Evolutionary conservation across 2,797 vertebrate genomes (phyloP), one percentile per base, ranked within the genome.

Genomic region (Paedocypris micromegethes): DNA sequence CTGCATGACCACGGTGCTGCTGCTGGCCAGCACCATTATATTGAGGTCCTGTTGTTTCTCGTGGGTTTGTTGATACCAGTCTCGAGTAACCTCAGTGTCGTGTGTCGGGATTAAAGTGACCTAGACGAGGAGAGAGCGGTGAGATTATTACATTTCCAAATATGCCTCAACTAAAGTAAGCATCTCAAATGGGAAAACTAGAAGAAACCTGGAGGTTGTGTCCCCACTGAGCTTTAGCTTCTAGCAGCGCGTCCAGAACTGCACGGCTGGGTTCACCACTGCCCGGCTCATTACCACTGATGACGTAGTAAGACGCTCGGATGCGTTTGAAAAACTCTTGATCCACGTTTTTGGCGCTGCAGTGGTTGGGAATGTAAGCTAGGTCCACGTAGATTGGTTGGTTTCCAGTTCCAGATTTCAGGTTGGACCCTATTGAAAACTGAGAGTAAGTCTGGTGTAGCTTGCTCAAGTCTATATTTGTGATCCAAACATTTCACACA

Each of bases 1-100:
- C 86, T 98, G 96, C 97, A 99, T 99, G 82, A 99, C 97, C 39
- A 99, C 97, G 0, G 97, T 99, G 87, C 96, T 98, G 90, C 95
- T 99, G 89, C 95, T 98, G 55, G 97, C 97, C 86, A 99, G 84
- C 66, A 99, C 97, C 90, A 99, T 92, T 84, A 99, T 94, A 79
- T 97, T 98, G 73, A 99, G 88, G 74, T 98, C 94, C 78, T 96
- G 96, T 84, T 99, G 97, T 80, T 89, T 93, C 87, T 98, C 93
- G 1, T 99, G 97, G 60, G 96, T 98, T 86, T 98, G 94, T 74
- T 97, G 97, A 86, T 99, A 99, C 97, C 97, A 99, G 72, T 98
- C 94, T 63, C 96, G 90, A n/a, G 94, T 97, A 83, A 98, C 96
- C 76, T 98, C 96, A 0, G 96, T 97, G 85, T 99, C 96, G 3